Conservation (phyloP, 92 coral and sea anemone species). For the Epizoanthus ramosus region DNA sequence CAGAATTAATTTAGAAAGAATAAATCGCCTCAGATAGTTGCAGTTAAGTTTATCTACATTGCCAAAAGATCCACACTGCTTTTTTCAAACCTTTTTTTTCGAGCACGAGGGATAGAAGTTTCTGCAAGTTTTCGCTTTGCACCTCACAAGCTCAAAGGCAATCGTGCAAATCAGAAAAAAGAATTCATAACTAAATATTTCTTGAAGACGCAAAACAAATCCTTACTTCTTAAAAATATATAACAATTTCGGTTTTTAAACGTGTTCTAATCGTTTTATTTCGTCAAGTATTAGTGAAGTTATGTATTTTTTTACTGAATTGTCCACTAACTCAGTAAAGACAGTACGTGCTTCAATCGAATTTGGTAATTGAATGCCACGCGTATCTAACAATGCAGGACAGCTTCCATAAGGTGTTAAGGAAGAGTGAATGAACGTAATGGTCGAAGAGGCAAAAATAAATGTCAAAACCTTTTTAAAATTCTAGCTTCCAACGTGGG, state of each 20-base stretch:
- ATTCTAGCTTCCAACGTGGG: not conserved
- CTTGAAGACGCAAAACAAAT: constrained; percentile 51
- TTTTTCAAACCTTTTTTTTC: not conserved
- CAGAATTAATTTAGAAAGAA: no score
- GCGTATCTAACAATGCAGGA: constrained; percentile 4
- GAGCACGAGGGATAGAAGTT: not conserved
- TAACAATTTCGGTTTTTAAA: constrained; percentile 37
- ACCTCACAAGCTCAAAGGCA: no score
- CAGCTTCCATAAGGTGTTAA: constrained; percentile 20
- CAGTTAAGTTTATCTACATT: not conserved
- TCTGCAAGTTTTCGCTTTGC: no score
- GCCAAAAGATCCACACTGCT: not conserved
- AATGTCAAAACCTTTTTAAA: constrained; percentile 12
- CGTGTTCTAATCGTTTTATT: constrained; percentile 47
- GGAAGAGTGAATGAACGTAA: constrained; percentile 20
- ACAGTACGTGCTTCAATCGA: constrained; percentile 17
- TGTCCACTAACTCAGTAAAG: constrained; percentile 36
- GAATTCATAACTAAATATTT: constrained; percentile 16
- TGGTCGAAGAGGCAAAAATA: constrained; percentile 16
- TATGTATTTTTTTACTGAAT: constrained; percentile 38
- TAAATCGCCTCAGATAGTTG: not conserved
- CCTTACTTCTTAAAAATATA: constrained; percentile 46
- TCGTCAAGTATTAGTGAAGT: constrained; percentile 35
- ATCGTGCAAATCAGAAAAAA: no score
- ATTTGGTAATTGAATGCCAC: constrained; percentile 10